Base-by-base conservation (phyloP, 2,888 invertebrate species). In the Lochmaea crataegi region DNA sequence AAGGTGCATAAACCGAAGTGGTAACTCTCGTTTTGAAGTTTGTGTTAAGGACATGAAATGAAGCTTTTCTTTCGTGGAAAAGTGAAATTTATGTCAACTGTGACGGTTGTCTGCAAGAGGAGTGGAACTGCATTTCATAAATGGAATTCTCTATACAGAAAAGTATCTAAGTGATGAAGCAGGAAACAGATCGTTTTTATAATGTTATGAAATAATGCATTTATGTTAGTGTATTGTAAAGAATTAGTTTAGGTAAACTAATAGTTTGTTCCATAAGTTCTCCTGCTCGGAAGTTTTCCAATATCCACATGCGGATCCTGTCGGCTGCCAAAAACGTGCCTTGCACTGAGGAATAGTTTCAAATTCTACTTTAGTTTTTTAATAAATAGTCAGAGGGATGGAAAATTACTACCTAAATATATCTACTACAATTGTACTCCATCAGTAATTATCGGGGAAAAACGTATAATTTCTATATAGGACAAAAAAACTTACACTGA, bases 321-420 rank as follows among this genome's bases (percentile, higher is more conserved):
- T 56, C 71, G 56, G 56, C 69, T 78, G 78, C 77, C 79, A 76
- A 77, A 80, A 79, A 79, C 79, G 76, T 77, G 79, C 75, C 72
- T 75, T 73, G 71, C 71, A 66, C 68, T 76, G 74, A 73, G 74
- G 72, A 75, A 75, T 76, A 72, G 72, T 75, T 76, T 75, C 71
- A 74, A 76, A 75, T 77, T 72, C 57, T 63, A 61, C 66, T 68
- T n/a, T 48, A 41, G 72, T 70, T 66, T 75, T 75, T 75, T 58
- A 2, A 6, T 51, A 68, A 16, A 16, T 32, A 38, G 42, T 6
- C 3, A 41, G 51, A 48, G 18, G 22, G 18, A 45, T 9, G 22
- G 12, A 18, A 66, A 57, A 61, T 22, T 22, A 22, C 22, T 22
- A 71, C 60, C 65, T 45, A 65, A 32, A 57, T 68, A 32, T 61